These are phyloP conservation scores for Rhinoderma darwinii DNA, from an alignment of 2,113 vertebrate genomes.

Conservation along the genomic window DNA sequence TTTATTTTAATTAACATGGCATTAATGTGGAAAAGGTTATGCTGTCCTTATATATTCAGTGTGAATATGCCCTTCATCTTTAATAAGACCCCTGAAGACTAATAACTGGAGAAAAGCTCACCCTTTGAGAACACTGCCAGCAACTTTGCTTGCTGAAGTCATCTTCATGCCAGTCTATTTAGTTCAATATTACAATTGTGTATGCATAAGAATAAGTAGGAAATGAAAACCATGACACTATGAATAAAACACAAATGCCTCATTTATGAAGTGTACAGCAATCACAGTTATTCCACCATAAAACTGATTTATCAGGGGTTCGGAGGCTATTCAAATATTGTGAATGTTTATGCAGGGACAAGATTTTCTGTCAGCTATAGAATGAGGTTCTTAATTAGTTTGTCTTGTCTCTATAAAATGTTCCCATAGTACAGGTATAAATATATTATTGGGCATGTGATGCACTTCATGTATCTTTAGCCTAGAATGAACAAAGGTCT, in stretches of 20 bases:
- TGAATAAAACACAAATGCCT: slow-evolving; percentile 52
- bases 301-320: slow-evolving; percentile 49
- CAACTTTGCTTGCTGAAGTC: slow-evolving; percentile 37
- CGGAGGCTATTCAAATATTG: slow-evolving; percentile 47
- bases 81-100: slow-evolving; percentile 54
- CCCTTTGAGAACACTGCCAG: slow-evolving; percentile 26
- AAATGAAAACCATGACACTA: slow-evolving; percentile 34
- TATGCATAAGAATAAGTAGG: slow-evolving; percentile 27
- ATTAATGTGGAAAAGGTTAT: slow-evolving; percentile 56
- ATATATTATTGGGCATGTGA: slow-evolving; percentile 46
- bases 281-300: slow-evolving; percentile 31
- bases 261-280: slow-evolving; percentile 47
- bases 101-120: slow-evolving; percentile 35
- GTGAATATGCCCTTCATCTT: slow-evolving; percentile 46
- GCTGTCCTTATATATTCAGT: slow-evolving; percentile 40
- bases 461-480: slow-evolving; percentile 1
- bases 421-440: slow-evolving; percentile 44
- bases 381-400: slow-evolving; percentile 55
- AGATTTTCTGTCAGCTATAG: slow-evolving; percentile 31
- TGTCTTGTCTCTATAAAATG: slow-evolving; percentile 56
- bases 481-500: slow-evolving; percentile 29
- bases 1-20: slow-evolving; percentile 52
- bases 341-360: slow-evolving; percentile 45
- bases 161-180: slow-evolving; percentile 27
- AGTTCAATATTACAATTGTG: slow-evolving; percentile 54